Conservation (phyloP, 2,797 vertebrate species). For the Choloepus didactylus region DNA sequence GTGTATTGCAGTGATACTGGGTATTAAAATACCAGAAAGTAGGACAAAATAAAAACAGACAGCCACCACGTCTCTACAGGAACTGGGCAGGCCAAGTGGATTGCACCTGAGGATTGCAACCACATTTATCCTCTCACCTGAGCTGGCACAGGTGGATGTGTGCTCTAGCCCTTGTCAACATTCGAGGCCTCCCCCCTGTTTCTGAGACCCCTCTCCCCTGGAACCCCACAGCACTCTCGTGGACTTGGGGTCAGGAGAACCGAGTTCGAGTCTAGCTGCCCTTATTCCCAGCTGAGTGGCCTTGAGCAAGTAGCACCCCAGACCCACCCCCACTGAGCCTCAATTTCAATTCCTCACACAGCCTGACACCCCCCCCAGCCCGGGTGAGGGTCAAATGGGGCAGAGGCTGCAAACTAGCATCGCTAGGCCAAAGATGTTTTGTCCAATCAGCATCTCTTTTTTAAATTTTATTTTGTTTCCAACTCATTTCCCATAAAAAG, state of each 20-base stretch:
- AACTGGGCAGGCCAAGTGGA: neutral
- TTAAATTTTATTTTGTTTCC: neutral
- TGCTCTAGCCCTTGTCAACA: neutral
- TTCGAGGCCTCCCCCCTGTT: accelerated
- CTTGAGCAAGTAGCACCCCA: neutral
- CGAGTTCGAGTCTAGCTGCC: accelerated
- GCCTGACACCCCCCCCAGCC: accelerated
- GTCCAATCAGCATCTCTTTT: neutral
- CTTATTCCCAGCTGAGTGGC: neutral
- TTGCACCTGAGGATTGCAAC: neutral
- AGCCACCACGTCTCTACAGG: neutral
- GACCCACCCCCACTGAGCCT: neutral
- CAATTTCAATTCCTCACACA: neutral
- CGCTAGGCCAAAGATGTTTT: accelerated
- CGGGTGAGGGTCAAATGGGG: accelerated
- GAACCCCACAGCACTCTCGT: neutral
- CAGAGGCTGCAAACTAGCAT: neutral
- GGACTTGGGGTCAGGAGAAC: neutral
- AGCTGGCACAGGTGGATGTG: neutral
- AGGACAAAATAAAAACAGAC: neutral
- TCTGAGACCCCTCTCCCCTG: neutral
- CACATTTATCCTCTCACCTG: neutral
- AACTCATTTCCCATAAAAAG: neutral
- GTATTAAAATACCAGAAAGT: constrained; percentile 23
- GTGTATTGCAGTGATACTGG: neutral